These are phyloP conservation scores for Drosophila albomicans DNA, from an alignment of 1,140 invertebrate species.

Conservation along the genomic window DNA sequence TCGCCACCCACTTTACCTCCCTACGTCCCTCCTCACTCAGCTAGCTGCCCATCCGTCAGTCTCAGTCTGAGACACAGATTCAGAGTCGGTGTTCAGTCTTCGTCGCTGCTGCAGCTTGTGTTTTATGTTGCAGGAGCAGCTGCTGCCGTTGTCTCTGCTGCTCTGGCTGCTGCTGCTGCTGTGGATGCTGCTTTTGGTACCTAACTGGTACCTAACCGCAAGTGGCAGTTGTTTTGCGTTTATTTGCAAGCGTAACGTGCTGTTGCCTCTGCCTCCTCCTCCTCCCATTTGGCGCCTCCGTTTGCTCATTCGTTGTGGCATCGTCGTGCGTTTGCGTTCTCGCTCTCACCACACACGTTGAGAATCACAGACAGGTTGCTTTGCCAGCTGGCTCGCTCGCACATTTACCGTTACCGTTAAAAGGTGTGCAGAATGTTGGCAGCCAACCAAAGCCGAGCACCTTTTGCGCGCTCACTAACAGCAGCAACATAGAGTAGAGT, in stretches of 20 bases:
- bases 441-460: constrained; percentile 84
- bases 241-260: constrained; percentile 37
- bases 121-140: constrained; percentile 40
- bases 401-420: constrained; percentile 59
- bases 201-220: constrained; percentile 61
- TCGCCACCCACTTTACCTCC: neutral
- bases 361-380: constrained; percentile 51
- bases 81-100: constrained; percentile 24
- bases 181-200: constrained; percentile 25
- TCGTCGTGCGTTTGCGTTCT: constrained; percentile 78
- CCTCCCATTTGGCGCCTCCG: constrained; percentile 42
- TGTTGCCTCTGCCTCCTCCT: neutral
- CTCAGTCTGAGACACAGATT: constrained; percentile 8
- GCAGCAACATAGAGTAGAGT: neutral
- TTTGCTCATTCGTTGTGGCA: constrained; percentile 73
- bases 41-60: constrained; percentile 44
- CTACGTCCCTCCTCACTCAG: too few relatives aligned
- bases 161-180: neutral
- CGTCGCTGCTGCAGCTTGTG: constrained; percentile 14
- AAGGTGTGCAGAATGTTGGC: constrained; percentile 83
- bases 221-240: constrained; percentile 73
- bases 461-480: constrained; percentile 45
- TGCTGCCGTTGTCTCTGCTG: constrained; percentile 22
- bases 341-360: constrained; percentile 55
- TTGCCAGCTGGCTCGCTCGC: constrained; percentile 72